Evolutionary conservation across 1,140 invertebrate genomes (phyloP), one percentile per base, ranked within the genome.

Genomic region (Sitophilus oryzae): DNA sequence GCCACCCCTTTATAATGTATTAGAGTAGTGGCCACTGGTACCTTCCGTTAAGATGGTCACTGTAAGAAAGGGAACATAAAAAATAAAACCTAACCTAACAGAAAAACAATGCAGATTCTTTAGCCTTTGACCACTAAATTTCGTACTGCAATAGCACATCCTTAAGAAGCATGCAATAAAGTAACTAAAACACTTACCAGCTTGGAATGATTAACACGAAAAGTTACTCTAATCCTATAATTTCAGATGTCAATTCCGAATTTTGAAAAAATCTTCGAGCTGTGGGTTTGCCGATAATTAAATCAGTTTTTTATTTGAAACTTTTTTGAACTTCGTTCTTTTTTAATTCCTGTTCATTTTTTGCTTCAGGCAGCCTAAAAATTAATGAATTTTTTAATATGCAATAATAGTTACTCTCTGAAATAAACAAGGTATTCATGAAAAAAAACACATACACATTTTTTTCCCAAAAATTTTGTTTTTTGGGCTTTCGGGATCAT

Each of bases 131-230:
- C 37, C 37, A 40, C 14, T 40, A 14, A 40, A 40, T 40, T 40
- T 40, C 5, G 16, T 40, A 40, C n/a, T n/a, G n/a, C n/a, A n/a
- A n/a, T n/a, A 40, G 37, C 15, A 40, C 37, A 40, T 40, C 37
- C 37, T 40, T 40, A 40, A 40, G 37, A 40, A 40, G 37, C 37
- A 40, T 40, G 37, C 37, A 40, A 40, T 40, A 40, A 40, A 40
- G 37, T 40, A 40, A 6, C 5, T 40, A 15, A 40, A 40, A 40
- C 37, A 40, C 37, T 40, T 40, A 40, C 37, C 37, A 40, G 37
- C 37, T 40, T 6, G 9, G 15, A n/a, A 40, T 40, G 15, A 40
- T 40, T 40, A 16, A 40, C 37, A n/a, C 15, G 15, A 40, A 40
- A 40, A 40, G 37, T 40, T 15, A 40, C 37, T 40, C 37, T n/a